Evolutionary conservation across 2,113 vertebrate genomes (phyloP).

Genomic region (Empidonax alnorum): DNA sequence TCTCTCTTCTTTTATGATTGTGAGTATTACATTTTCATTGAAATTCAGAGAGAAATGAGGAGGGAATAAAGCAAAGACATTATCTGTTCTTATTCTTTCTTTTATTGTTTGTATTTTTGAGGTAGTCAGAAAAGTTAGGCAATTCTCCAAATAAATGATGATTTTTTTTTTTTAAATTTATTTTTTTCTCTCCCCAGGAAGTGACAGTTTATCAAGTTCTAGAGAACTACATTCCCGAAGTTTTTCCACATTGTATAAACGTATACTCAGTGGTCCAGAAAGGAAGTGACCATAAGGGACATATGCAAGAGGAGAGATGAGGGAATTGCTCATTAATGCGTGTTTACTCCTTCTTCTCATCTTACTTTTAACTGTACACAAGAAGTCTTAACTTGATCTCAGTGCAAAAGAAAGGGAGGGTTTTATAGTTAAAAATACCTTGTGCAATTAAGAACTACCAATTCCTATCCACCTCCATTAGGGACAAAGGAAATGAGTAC

Average conservation of each 20-base stretch:
- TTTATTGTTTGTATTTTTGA: background rate
- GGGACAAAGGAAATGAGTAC: background rate
- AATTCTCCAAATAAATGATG: background rate
- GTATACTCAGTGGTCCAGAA: background rate
- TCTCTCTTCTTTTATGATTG: background rate
- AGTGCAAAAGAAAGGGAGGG: background rate
- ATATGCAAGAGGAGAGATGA: background rate
- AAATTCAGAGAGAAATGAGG: background rate
- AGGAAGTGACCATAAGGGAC: background rate
- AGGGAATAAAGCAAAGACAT: background rate
- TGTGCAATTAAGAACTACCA: background rate
- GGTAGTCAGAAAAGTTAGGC: background rate
- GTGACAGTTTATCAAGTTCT: background rate
- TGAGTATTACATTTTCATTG: background rate
- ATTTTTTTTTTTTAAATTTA: background rate
- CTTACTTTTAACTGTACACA: background rate
- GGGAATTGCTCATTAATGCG: accelerated
- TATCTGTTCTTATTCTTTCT: background rate
- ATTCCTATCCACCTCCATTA: background rate
- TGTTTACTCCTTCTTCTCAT: background rate
- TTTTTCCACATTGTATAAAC: background rate
- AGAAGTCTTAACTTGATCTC: background rate
- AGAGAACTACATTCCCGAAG: background rate
- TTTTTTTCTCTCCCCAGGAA: background rate
- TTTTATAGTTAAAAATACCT: background rate